Conservation (phyloP, 2,113 vertebrate species). For the Rattus rattus region DNA sequence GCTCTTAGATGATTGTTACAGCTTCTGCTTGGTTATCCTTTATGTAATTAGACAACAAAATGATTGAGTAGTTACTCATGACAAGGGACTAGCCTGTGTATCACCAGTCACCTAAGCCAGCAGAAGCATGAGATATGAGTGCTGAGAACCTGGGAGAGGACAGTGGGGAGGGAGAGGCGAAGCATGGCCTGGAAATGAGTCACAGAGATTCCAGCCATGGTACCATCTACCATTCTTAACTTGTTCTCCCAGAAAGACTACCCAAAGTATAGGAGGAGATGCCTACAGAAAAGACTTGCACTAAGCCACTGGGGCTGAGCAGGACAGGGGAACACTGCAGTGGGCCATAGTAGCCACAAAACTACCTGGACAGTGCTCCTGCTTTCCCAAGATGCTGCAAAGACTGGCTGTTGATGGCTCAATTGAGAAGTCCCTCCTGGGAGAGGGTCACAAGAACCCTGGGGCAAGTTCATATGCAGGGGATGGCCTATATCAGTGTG, state of each 20-base stretch:
- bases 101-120: not conserved
- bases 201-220: not conserved
- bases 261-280: not conserved
- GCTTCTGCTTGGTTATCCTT: not conserved
- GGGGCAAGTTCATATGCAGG: not conserved
- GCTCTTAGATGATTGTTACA: not conserved
- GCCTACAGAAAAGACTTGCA: not conserved
- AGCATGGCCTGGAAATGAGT: not conserved
- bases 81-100: not conserved
- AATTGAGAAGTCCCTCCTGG: not conserved
- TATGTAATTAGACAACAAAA: not conserved
- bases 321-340: accelerated
- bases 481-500: not conserved
- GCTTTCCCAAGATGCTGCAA: not conserved
- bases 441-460: not conserved
- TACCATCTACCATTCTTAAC: not conserved
- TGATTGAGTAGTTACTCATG: not conserved
- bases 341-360: accelerated
- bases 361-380: accelerated
- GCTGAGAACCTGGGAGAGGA: not conserved
- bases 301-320: no score
- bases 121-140: not conserved
- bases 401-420: not conserved
- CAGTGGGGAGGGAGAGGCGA: no score
- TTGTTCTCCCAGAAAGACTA: not conserved